Percentiles rank a stretch among this genome's conserved stretches.
phyloP scores from a whole-genome alignment of 2,113 vertebrate genomes.

The Tursiops truncatus region DNA sequence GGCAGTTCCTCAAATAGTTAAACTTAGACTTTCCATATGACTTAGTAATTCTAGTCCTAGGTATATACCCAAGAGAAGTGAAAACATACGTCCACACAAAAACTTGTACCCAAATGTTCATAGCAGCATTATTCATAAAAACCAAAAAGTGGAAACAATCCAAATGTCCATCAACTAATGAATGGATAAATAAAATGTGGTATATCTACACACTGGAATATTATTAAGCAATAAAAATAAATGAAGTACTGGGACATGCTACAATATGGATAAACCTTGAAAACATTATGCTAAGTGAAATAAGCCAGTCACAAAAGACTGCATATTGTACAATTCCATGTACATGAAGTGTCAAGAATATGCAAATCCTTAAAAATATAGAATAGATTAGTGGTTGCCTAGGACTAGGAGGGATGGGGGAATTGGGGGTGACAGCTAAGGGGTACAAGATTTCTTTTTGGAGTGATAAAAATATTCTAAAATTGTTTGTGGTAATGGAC shows the following conservation, averaged over 20 bases:
- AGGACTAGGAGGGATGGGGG: not conserved
- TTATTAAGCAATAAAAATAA: slow-evolving; percentile 23
- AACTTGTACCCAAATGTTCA: no score
- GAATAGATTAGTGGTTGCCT: not conserved
- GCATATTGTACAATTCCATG: not conserved
- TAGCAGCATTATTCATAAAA: no score
- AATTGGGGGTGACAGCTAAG: not conserved
- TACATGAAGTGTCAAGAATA: not conserved
- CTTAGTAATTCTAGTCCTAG: no score
- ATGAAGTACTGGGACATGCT: not conserved
- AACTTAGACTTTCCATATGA: no score
- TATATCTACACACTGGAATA: not conserved
- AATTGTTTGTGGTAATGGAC: not conserved
- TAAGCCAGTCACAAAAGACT: not conserved
- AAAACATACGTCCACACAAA: no score
- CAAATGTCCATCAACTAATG: no score
- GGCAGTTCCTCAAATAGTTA: no score
- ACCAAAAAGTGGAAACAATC: no score
- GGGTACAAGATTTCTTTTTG: not conserved
- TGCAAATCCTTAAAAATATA: not conserved
- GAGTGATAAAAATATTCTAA: slow-evolving; percentile 15
- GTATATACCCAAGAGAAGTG: no score
- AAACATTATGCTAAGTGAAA: not conserved
- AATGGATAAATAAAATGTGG: not conserved
- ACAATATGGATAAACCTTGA: not conserved